Evolutionary conservation across 2,888 invertebrate species (phyloP).

Genomic region (Tricholauxania praeusta): DNA sequence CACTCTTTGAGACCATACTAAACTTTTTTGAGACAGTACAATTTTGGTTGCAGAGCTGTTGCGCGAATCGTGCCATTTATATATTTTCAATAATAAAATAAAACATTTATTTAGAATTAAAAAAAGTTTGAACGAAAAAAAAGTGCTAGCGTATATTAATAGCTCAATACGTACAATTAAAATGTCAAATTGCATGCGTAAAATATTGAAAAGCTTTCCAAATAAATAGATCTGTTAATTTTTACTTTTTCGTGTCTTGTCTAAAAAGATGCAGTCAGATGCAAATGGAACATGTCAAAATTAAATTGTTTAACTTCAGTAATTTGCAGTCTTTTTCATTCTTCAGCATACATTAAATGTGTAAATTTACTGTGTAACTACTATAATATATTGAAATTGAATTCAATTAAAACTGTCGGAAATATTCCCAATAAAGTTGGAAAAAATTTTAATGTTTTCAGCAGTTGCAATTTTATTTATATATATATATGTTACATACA

Average conservation of each 20-base stretch:
- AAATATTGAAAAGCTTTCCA: neutral
- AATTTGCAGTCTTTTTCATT: no score
- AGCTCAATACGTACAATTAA: conserved; percentile 15
- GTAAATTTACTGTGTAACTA: no score
- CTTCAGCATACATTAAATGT: no score
- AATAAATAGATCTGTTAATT: no score
- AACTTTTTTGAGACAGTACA: no score
- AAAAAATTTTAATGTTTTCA: neutral
- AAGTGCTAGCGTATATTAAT: neutral
- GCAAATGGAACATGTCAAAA: no score
- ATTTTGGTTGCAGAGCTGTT: no score
- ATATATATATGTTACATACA: no score
- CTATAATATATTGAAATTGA: neutral
- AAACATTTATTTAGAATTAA: neutral
- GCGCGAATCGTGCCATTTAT: neutral
- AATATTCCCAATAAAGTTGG: neutral
- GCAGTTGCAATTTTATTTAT: neutral
- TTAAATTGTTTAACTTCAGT: no score
- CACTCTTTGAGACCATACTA: no score
- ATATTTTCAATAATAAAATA: conserved; percentile 24
- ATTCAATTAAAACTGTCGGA: neutral
- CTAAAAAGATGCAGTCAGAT: no score
- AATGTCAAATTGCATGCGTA: neutral
- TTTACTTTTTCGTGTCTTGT: no score
- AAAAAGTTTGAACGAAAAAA: conserved; percentile 22